Base-by-base conservation (phyloP, 2,113 vertebrate species). In the Melospiza georgiana region DNA sequence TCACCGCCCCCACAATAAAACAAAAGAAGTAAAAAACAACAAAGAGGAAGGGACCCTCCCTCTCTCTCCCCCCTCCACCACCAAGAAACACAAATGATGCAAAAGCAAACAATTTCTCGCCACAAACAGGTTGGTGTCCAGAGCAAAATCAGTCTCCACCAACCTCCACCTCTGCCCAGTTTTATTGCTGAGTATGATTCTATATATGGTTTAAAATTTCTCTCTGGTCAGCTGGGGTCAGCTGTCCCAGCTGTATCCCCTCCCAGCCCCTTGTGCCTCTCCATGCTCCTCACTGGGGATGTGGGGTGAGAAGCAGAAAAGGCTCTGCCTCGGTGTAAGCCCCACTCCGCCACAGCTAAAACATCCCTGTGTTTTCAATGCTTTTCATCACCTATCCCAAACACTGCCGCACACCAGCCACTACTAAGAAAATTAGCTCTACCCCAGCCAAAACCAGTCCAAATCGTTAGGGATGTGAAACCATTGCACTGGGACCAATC, bases 21-120 rank as follows among this genome's bases (percentile, higher is more conserved):
- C 2, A 22, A 44, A 39, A 11, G 9, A 30, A 37, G 18, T 5
- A 46, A n/a, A 31, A 62, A 8, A 9, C 24, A 41, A 58, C 8
- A 30, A 14, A 55, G 11, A 15, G 25, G 28, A 37, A 18, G 10
- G 8, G 4, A 16, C 7, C 8, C 7, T 1, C 14, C 4, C 12
- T 20, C 30, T n/a, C 18, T 14, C 7, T 7, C 24, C 4, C 4
- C 4, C 4, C 3, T 3, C 5, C 44, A 12, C 15, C 15, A 5
- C 15, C 22, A 48, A 71, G 67, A 59, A 59, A 72, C 27, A 43
- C 10, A 69, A 74, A 27, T 30, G 22, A 54, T 46, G 8, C 27
- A 54, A 59, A 80, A 68, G 25, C 19, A 54, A 68, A 61, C 4
- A 41, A 2, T 55, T 80, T 54, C 39, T 80, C 17, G 35, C 19